Evolutionary conservation across 1,140 invertebrate genomes (phyloP).

Genomic region (Drusus annulatus): DNA sequence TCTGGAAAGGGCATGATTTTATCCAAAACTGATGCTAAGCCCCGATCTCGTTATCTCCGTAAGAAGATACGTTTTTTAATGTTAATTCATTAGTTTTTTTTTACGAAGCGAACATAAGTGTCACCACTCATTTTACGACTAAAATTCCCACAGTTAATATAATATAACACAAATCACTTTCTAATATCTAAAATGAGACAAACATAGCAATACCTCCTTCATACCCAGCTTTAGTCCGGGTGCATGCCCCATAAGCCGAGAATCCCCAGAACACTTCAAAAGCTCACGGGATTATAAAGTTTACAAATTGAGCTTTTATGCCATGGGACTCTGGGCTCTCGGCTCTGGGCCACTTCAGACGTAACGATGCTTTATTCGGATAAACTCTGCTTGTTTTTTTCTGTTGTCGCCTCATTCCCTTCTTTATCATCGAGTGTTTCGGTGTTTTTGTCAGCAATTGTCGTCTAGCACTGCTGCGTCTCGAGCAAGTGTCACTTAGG

Average conservation of each 20-base stretch:
- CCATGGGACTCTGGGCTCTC: background rate
- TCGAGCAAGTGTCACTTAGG: conserved; percentile 19
- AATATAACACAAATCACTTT: background rate
- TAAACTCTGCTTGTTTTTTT: conserved; percentile 38
- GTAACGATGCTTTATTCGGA: conserved; percentile 42
- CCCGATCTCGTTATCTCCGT: too few relatives aligned
- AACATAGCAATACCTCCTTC: background rate
- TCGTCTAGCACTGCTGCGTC: background rate
- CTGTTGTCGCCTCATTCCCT: conserved; percentile 1
- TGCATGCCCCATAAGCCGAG: background rate
- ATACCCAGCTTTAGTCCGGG: conserved; percentile 1
- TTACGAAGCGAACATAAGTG: too few relatives aligned
- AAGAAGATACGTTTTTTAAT: too few relatives aligned
- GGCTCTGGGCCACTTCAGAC: conserved; percentile 38
- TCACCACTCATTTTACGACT: background rate
- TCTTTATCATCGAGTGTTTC: conserved; percentile 38
- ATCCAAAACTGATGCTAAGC: too few relatives aligned
- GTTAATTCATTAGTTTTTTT: too few relatives aligned
- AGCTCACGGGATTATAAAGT: conserved; percentile 45
- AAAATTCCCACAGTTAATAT: background rate
- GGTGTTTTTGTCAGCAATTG: conserved; percentile 4
- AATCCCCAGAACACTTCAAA: conserved; percentile 40
- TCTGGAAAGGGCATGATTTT: too few relatives aligned
- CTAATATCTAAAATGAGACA: background rate
- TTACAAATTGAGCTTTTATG: conserved; percentile 48